Conservation (phyloP, 2,888 invertebrate species). For the Diaphora mendica region DNA sequence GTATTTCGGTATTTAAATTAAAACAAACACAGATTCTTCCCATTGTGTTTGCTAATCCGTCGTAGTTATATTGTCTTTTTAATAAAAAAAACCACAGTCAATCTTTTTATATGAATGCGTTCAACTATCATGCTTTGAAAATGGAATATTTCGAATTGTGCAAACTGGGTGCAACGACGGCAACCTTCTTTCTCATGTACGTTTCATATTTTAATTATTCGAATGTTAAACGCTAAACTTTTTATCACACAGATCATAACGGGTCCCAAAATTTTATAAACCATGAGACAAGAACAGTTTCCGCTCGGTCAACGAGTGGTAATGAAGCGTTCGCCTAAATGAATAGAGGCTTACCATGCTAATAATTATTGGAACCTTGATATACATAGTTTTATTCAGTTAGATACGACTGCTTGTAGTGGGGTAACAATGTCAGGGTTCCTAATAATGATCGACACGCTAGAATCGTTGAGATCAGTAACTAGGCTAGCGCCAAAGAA, state of each 20-base stretch:
- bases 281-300: conserved; percentile 77
- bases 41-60: conserved; percentile 33
- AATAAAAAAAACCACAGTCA: conserved; percentile 19
- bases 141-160: conserved; percentile 65
- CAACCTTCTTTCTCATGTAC: conserved; percentile 72
- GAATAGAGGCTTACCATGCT: conserved; percentile 62
- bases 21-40: conserved; percentile 31
- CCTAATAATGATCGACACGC: conserved; percentile 63
- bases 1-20: conserved; percentile 21
- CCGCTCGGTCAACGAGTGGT: conserved; percentile 77
- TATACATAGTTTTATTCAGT: conserved; percentile 11
- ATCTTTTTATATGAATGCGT: conserved; percentile 32
- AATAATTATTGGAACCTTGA: conserved; percentile 56
- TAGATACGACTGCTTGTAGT: conserved; percentile 15
- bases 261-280: conserved; percentile 77
- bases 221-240: conserved; percentile 49
- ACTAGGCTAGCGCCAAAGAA: conserved; percentile 71
- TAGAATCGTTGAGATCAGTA: conserved; percentile 74
- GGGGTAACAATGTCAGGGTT: conserved; percentile 44
- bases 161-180: conserved; percentile 74
- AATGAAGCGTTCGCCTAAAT: conserved; percentile 79
- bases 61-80: conserved; percentile 23
- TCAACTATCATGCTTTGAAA: conserved; percentile 54
- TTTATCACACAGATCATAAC: conserved; percentile 75
- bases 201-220: conserved; percentile 53